These are phyloP conservation scores for Xestobium rufovillosum DNA, from an alignment of 2,888 invertebrate genomes.

Conservation along the genomic window DNA sequence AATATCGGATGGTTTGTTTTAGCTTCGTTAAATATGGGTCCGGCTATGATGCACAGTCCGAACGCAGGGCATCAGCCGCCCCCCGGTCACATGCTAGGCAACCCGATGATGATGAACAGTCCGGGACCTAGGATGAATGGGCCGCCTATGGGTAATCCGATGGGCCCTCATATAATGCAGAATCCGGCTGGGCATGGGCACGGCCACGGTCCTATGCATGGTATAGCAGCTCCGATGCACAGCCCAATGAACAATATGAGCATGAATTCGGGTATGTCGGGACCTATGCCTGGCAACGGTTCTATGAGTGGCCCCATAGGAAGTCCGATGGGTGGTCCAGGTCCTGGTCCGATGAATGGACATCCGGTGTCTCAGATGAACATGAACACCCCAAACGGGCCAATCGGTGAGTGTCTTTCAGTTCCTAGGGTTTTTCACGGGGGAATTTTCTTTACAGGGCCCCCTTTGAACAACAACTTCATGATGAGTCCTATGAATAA, in stretches of 20 bases:
- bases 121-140: constrained; percentile 39
- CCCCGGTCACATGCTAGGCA: constrained; percentile 34
- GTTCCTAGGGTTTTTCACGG: too few species aligned
- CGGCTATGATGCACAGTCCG: constrained; percentile 44
- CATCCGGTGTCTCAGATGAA: constrained; percentile 28
- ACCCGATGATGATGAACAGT: constrained; percentile 44
- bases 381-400: constrained; percentile 31
- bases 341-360: constrained; percentile 44
- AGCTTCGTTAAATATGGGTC: constrained; percentile 32
- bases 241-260: constrained; percentile 65
- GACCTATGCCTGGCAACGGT: constrained; percentile 46
- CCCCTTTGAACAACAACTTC: constrained; percentile 42
- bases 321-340: constrained; percentile 57
- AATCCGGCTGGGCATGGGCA: constrained; percentile 56
- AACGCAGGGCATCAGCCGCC: constrained; percentile 35
- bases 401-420: constrained; percentile 28
- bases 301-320: constrained; percentile 66
- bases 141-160: constrained; percentile 38
- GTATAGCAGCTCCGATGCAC: constrained; percentile 43
- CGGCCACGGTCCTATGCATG: constrained; percentile 52
- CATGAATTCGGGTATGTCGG: constrained; percentile 34
- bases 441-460: constrained; percentile 35
- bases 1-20: too few species aligned
- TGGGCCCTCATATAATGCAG: constrained; percentile 50
- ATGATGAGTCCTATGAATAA: constrained; percentile 43